Conservation (phyloP, 2,797 vertebrate species). For the Neosilurus hyrtlii region DNA sequence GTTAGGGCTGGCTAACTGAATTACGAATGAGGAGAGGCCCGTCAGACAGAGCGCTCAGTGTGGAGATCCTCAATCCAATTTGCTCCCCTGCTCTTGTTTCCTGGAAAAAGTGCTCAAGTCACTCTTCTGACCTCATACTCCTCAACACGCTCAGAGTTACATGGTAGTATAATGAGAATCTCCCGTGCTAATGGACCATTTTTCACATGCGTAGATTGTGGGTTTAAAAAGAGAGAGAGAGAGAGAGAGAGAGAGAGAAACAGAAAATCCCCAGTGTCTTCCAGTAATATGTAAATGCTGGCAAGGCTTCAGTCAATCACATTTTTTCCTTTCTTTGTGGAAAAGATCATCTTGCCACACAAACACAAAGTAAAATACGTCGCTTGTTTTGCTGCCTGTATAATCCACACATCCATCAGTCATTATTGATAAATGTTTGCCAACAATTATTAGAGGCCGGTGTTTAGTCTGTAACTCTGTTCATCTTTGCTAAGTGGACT, state of each 20-base stretch:
- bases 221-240: not conserved
- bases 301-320: not conserved
- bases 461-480: constrained; percentile 31
- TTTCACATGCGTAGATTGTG: constrained; percentile 10
- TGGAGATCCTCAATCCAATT: constrained; percentile 63
- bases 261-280: not conserved
- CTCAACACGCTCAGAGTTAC: constrained; percentile 22
- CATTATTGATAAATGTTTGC: not conserved
- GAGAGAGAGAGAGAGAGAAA: not conserved
- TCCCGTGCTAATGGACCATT: constrained; percentile 22
- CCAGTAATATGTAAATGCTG: constrained; percentile 10
- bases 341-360: constrained; percentile 15
- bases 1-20: constrained; percentile 67
- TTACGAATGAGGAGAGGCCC: constrained; percentile 55
- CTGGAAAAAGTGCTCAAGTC: constrained; percentile 55
- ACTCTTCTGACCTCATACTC: constrained; percentile 43
- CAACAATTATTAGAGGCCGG: constrained; percentile 11
- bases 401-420: constrained; percentile 1
- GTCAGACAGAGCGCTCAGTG: constrained; percentile 62
- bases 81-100: constrained; percentile 51
- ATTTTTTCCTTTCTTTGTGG: not conserved
- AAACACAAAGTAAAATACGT: constrained; percentile 1
- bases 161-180: constrained; percentile 13
- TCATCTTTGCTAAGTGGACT: not conserved
- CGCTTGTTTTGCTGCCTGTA: not conserved